Conservation (phyloP, 92 coral and sea anemone genomes). For the Metridium senile region DNA sequence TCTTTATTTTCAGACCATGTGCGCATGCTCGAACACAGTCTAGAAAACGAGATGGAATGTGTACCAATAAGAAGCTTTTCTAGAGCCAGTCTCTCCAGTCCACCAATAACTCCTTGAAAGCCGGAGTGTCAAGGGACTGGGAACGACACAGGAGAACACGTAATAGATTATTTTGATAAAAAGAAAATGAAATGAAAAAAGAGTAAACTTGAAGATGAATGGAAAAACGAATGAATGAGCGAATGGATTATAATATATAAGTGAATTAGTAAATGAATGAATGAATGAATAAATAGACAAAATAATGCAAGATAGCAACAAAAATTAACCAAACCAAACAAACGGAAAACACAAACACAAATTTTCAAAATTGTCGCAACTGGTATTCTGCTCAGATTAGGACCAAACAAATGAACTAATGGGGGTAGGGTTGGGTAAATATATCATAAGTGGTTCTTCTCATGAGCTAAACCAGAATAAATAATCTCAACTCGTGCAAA, state of each 20-base stretch:
- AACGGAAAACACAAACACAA: no score
- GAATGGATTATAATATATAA: neutral
- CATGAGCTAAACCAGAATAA: no score
- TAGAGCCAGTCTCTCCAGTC: constrained; percentile 24
- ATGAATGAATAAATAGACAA: neutral
- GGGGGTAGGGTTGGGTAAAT: no score
- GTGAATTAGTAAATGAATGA: neutral
- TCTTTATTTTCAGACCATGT: constrained; percentile 55
- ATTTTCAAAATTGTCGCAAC: no score
- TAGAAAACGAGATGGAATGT: constrained; percentile 41
- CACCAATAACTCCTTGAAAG: constrained; percentile 25
- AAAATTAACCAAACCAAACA: no score
- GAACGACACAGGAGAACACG: neutral
- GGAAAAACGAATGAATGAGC: neutral
- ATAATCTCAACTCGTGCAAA: no score
- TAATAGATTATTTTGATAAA: neutral
- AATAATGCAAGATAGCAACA: no score
- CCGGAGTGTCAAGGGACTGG: neutral
- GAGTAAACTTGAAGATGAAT: no score
- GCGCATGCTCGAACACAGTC: constrained; percentile 55
- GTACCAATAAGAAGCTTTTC: constrained; percentile 40
- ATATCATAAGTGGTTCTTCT: no score
- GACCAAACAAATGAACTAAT: no score
- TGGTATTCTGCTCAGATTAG: no score
- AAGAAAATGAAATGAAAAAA: neutral